Percentiles rank a stretch among this genome's conserved stretches.
Conservation (phyloP, 2,888 invertebrate species). For the Acronicta leporina region DNA sequence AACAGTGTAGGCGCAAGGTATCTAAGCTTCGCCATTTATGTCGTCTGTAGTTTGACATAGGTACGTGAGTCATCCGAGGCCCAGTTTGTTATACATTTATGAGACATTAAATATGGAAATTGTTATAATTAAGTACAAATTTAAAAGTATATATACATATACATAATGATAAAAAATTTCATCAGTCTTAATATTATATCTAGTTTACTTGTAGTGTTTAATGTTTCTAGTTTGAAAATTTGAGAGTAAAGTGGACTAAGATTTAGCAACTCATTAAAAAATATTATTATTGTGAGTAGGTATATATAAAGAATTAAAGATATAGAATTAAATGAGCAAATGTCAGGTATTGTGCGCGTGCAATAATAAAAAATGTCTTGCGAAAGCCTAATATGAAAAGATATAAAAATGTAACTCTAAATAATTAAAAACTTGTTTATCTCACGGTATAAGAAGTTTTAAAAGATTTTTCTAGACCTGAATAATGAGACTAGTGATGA, state of each 20-base stretch:
- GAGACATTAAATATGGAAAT: not conserved
- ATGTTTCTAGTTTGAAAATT: too few relatives aligned
- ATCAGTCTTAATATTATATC: not conserved
- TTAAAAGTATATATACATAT: too few relatives aligned
- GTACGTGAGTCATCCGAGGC: conserved; percentile 28
- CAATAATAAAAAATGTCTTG: not conserved
- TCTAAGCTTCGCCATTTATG: conserved; percentile 26
- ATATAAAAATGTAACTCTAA: not conserved
- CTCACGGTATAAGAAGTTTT: not conserved
- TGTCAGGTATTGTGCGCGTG: not conserved
- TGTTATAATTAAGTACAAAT: not conserved
- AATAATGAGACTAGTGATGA: not conserved
- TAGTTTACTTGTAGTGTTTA: too few relatives aligned
- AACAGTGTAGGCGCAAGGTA: conserved; percentile 36
- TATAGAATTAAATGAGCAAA: not conserved
- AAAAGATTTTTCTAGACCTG: not conserved
- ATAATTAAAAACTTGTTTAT: too few relatives aligned
- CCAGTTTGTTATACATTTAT: conserved; percentile 5
- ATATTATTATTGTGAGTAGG: too few relatives aligned
- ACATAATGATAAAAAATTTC: not conserved
- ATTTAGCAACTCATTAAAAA: too few relatives aligned
- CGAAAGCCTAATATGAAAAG: not conserved
- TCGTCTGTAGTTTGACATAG: conserved; percentile 4
- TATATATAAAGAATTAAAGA: too few relatives aligned
- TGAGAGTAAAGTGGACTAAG: too few relatives aligned